Base-by-base conservation (phyloP, 1,140 invertebrate species). In the Bombus turneri region DNA sequence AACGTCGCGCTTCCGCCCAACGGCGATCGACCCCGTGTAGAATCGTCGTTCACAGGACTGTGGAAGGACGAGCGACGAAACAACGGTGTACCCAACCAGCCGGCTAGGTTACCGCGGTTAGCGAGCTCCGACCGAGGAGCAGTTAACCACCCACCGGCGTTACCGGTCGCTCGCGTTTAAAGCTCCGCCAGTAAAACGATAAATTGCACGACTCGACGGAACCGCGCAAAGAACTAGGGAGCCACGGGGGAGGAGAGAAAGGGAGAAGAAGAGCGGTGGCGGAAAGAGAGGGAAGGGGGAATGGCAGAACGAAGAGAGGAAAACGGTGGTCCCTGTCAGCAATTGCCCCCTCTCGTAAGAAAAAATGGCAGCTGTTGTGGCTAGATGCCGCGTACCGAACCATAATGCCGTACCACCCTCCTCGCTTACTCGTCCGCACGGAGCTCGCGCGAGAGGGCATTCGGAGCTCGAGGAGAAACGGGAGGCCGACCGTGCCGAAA, bases 361-460 rank as follows among this genome's bases (percentile, higher is more conserved):
- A 94, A 94, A 94, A 94, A 94, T 94, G 93, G 94, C 94, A 94
- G 93, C 94, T 94, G 92, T 87, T 86, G 91, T 86, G 79, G 90
- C 89, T 92, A 91, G 88, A 93, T 93, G 92, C 88, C 91, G 92
- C 90, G 91, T 92, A 93, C 92, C 91, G 90, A 87, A 91, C 92
- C 86, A 87, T 93, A 92, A 93, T 93, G 92, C 85, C 85, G 88
- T 86, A 79, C 91, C 80, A 87, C 90, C 89, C 88, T 88, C 41
- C 82, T 62, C 68, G 74, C 41, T 83, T 77, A 71, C 76, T 76
- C 87, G 86, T 81, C 75, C 62, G 76, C 88, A 78, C 75, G 39
- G 66, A 85, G 74, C 66, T 59, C 53, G 71, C 80, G 85, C 87
- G 88, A 83, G 77, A 76, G 75, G 83, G 88, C 57, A 34, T 31